A percentile compares a stretch with the other conserved stretches of the same genome.
These are phyloP conservation scores for Paragorgia papillata DNA, from an alignment of 92 coral and sea anemone genomes.

Conservation along the genomic window DNA sequence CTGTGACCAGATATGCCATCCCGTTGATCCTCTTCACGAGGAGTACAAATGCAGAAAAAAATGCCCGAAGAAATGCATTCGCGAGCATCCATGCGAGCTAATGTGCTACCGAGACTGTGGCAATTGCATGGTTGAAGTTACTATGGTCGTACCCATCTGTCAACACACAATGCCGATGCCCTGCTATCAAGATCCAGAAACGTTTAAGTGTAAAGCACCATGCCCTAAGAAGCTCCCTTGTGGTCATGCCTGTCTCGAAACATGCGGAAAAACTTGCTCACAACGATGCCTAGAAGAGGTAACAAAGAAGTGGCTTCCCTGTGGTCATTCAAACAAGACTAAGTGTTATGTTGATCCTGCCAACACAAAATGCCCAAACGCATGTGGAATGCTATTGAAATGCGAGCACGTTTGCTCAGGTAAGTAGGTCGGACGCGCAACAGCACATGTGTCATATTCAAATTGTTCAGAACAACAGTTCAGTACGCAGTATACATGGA, in stretches of 20 bases:
- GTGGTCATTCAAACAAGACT: constrained; percentile 65
- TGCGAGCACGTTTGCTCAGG: constrained; percentile 85
- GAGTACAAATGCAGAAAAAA: constrained; percentile 78
- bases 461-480: too few relatives aligned
- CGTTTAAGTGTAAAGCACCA: constrained; percentile 41
- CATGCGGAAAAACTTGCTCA: constrained; percentile 46
- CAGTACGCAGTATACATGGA: too few relatives aligned
- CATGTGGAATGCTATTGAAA: constrained; percentile 65
- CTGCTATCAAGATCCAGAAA: constrained; percentile 58
- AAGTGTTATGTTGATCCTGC: constrained; percentile 70
- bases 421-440: constrained; percentile 81
- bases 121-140: constrained; percentile 50
- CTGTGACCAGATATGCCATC: constrained; percentile 87
- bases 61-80: constrained; percentile 68
- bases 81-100: constrained; percentile 64
- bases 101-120: constrained; percentile 76
- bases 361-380: constrained; percentile 50
- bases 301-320: constrained; percentile 60
- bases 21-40: constrained; percentile 74
- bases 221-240: constrained; percentile 43
- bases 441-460: too few relatives aligned
- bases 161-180: constrained; percentile 71
- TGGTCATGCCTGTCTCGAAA: constrained; percentile 58
- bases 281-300: not conserved
- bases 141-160: constrained; percentile 62